These are phyloP conservation scores for Lamprotornis superbus DNA, from an alignment of 2,113 vertebrate genomes.

Conservation along the genomic window DNA sequence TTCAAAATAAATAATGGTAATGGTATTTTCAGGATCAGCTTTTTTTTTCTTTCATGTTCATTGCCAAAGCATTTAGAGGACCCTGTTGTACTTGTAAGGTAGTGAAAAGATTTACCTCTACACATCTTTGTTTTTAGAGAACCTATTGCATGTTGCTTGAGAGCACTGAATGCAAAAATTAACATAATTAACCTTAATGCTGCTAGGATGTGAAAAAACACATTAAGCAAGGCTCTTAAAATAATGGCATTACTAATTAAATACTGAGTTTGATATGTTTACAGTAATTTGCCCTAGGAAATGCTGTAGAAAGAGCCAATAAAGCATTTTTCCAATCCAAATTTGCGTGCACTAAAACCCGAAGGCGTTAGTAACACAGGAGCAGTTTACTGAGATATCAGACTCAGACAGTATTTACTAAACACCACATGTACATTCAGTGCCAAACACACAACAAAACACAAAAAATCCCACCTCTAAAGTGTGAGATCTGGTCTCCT, in stretches of 20 bases:
- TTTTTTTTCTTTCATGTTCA: conserved; percentile 44
- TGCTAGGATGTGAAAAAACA: background rate
- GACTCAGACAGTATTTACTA: background rate
- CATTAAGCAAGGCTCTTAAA: conserved; percentile 31
- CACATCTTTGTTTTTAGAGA: conserved; percentile 52
- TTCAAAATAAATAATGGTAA: conserved; percentile 77
- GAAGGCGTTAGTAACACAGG: background rate
- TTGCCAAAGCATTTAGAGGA: conserved; percentile 69
- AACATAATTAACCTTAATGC: conserved; percentile 31
- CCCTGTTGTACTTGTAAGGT: conserved; percentile 61
- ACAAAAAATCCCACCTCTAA: background rate
- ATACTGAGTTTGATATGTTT: conserved; percentile 16
- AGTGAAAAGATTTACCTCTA: conserved; percentile 35
- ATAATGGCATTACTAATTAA: background rate
- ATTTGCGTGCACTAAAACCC: background rate
- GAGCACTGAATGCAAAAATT: conserved; percentile 29
- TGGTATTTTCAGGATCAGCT: conserved; percentile 70
- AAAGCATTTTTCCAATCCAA: background rate
- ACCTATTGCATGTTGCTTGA: background rate
- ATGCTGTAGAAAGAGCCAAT: conserved; percentile 15
- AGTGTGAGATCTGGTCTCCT: background rate
- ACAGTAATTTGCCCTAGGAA: background rate
- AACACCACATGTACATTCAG: background rate
- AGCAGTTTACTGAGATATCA: background rate
- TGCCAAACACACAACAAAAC: background rate